Conservation (phyloP, 1,140 invertebrate species). For the Bombus vancouverensis region DNA sequence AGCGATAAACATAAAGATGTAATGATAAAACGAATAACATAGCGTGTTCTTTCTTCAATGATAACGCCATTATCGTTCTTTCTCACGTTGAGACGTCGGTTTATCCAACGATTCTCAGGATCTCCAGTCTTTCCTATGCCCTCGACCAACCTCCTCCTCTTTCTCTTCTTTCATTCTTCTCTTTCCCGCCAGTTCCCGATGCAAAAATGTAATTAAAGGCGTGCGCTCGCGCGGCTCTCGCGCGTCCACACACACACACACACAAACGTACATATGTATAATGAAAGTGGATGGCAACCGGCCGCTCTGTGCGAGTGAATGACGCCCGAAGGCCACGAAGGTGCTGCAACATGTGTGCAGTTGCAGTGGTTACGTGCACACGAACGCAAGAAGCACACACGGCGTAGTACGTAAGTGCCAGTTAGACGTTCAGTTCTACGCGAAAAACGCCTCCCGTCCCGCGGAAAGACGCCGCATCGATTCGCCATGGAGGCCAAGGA, state of each 20-base stretch:
- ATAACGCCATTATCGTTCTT: conserved; percentile 29
- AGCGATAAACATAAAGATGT: no score
- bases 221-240: conserved; percentile 60
- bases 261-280: conserved; percentile 43
- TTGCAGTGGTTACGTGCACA: conserved; percentile 57
- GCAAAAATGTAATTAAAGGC: conserved; percentile 81
- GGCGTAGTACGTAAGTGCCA: conserved; percentile 16
- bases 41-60: not conserved
- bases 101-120: conserved; percentile 38
- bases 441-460: conserved; percentile 42
- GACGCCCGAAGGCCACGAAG: conserved; percentile 81
- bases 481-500: conserved; percentile 67
- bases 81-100: conserved; percentile 12
- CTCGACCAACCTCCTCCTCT: conserved; percentile 48
- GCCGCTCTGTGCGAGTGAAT: conserved; percentile 77
- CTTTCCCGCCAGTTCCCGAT: conserved; percentile 68
- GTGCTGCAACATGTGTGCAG: conserved; percentile 74
- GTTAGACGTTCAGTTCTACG: conserved; percentile 29
- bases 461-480: conserved; percentile 56
- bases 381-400: conserved; percentile 21
- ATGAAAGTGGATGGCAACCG: conserved; percentile 79
- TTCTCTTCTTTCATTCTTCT: conserved; percentile 30
- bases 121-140: conserved; percentile 34
- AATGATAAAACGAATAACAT: conserved; percentile 9
- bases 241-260: not conserved